Conservation (phyloP, 2,797 vertebrate genomes). For the Melopsittacus undulatus region DNA sequence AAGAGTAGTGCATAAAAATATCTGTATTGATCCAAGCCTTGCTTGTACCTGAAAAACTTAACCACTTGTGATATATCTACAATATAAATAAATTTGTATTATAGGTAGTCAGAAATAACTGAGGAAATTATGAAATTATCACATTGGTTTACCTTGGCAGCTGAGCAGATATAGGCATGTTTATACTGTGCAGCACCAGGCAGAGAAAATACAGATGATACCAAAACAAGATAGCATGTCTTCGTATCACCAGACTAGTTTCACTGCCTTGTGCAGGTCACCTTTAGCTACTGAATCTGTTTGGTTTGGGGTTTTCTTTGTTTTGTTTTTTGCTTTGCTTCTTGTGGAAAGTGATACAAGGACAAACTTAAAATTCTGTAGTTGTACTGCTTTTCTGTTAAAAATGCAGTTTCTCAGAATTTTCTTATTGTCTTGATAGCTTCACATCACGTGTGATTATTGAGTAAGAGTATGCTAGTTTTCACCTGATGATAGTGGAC, state of each 20-base stretch:
- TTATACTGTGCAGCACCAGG: neutral
- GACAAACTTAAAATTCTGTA: neutral
- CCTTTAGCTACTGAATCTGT: neutral
- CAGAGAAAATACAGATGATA: neutral
- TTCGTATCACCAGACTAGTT: neutral
- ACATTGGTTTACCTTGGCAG: neutral
- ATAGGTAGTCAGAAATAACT: neutral
- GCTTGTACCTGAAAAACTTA: neutral
- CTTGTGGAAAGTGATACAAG: neutral
- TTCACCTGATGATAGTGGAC: neutral
- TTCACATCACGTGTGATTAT: neutral
- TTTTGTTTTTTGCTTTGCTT: neutral
- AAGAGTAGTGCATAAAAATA: neutral
- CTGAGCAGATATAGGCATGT: neutral
- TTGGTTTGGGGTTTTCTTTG: neutral
- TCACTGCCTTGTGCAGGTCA: neutral
- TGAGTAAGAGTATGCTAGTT: neutral
- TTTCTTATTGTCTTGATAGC: neutral
- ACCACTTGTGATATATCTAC: neutral
- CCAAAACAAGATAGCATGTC: neutral
- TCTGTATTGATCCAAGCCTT: neutral
- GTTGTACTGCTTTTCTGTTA: neutral
- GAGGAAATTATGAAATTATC: neutral
- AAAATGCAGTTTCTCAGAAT: neutral
- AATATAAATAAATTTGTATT: neutral